Conservation (phyloP, 2,797 vertebrate genomes). For the Fistularia tabacaria region DNA sequence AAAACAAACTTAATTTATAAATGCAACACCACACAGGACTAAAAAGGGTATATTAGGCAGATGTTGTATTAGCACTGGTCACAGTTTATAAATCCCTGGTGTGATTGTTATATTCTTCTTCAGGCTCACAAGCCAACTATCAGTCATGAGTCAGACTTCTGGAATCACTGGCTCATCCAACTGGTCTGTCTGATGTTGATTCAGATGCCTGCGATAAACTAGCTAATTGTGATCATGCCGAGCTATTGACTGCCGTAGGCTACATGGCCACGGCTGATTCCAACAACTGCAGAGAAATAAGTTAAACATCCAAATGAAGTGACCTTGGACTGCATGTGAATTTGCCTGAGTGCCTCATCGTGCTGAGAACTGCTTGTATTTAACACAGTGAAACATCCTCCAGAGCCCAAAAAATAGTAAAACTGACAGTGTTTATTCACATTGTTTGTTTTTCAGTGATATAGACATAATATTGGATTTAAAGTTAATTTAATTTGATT, state of each 20-base stretch:
- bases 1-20: conserved; percentile 5
- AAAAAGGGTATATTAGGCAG: neutral
- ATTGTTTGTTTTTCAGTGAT: too few relatives aligned
- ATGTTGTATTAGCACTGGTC: conserved; percentile 8
- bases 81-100: conserved; percentile 10
- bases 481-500: too few relatives aligned
- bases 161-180: conserved; percentile 2
- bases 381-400: too few relatives aligned
- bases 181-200: conserved; percentile 23
- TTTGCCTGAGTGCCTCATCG: too few relatives aligned
- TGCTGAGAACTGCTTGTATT: too few relatives aligned
- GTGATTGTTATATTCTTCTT: conserved; percentile 33
- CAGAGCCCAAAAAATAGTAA: too few relatives aligned
- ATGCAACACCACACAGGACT: too few relatives aligned
- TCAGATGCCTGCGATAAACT: conserved; percentile 22
- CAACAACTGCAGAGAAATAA: conserved; percentile 4
- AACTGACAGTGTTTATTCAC: too few relatives aligned
- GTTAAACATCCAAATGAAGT: neutral
- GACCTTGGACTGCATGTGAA: too few relatives aligned
- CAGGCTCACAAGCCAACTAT: conserved; percentile 19
- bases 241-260: conserved; percentile 5
- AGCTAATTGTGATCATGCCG: conserved; percentile 25
- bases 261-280: conserved; percentile 2
- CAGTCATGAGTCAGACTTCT: conserved; percentile 28
- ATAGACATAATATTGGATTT: too few relatives aligned